Conservation (phyloP, 1,140 invertebrate genomes). For the Lasioglossum baleicum region DNA sequence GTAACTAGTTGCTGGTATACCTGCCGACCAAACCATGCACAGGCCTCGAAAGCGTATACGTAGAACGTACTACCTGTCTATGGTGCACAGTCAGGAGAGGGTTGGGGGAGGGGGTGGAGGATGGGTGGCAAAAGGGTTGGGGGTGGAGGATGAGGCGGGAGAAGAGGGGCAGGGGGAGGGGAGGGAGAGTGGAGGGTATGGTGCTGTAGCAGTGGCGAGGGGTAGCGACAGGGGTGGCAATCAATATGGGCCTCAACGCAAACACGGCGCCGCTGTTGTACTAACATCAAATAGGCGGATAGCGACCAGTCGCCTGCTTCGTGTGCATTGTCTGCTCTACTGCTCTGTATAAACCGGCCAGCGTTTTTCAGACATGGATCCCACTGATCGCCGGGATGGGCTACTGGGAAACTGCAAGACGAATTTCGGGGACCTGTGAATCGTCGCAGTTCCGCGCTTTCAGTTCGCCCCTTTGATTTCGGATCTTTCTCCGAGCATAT, state of each 20-base stretch:
- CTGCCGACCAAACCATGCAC: slow-evolving; percentile 65
- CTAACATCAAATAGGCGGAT: slow-evolving; percentile 81
- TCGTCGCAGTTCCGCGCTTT: neutral
- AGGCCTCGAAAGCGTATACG: slow-evolving; percentile 48
- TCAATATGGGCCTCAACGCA: slow-evolving; percentile 81
- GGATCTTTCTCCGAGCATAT: too few species aligned
- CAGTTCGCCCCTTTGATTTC: neutral
- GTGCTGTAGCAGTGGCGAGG: slow-evolving; percentile 68
- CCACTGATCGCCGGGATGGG: slow-evolving; percentile 25
- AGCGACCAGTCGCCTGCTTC: slow-evolving; percentile 75
- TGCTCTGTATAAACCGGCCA: slow-evolving; percentile 73
- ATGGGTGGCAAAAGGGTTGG: slow-evolving; percentile 13
- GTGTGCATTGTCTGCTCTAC: slow-evolving; percentile 72
- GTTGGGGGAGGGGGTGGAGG: too few species aligned
- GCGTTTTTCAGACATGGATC: slow-evolving; percentile 69
- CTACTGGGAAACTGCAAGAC: slow-evolving; percentile 17
- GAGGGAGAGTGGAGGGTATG: slow-evolving; percentile 25
- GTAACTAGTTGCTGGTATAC: slow-evolving; percentile 73
- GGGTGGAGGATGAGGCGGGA: too few species aligned
- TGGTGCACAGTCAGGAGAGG: slow-evolving; percentile 47
- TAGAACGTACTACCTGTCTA: slow-evolving; percentile 63
- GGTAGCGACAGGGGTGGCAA: slow-evolving; percentile 78
- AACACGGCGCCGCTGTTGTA: slow-evolving; percentile 79
- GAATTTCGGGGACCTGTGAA: slow-evolving; percentile 6
- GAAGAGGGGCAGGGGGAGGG: neutral